Percentiles rank a stretch among this genome's conserved stretches.
phyloP scores from a whole-genome alignment of 2,113 vertebrate species.

The Scophthalmus maximus region DNA sequence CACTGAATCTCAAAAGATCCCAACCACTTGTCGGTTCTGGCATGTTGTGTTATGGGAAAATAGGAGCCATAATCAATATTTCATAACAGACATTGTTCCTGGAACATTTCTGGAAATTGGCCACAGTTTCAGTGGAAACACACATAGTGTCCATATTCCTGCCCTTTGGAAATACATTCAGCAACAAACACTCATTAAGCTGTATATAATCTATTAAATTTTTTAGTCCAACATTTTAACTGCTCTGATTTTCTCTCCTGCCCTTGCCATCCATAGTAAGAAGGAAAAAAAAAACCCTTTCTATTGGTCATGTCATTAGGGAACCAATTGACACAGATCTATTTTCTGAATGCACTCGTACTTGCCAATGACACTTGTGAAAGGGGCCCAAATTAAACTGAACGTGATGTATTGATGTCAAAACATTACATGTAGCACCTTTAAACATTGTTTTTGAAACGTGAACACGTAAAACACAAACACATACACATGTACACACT shows the following conservation, averaged over 20 bases:
- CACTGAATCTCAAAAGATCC: neutral
- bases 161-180: too few species aligned
- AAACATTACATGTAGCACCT: conserved; percentile 23
- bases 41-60: neutral
- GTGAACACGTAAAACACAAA: conserved; percentile 20
- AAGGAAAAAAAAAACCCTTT: neutral
- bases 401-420: conserved; percentile 36
- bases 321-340: conserved; percentile 20
- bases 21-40: too few species aligned
- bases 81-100: neutral
- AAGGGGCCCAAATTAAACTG: neutral
- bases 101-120: neutral
- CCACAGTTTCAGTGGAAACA: neutral
- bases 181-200: too few species aligned
- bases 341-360: conserved; percentile 4
- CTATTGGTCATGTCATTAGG: conserved; percentile 5
- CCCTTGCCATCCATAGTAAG: neutral
- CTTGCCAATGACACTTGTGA: conserved; percentile 3
- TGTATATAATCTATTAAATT: neutral
- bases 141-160: neutral
- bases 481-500: conserved; percentile 31
- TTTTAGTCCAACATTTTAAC: neutral
- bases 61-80: neutral
- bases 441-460: conserved; percentile 35
- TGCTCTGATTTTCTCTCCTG: neutral